A percentile compares a stretch with the other conserved stretches of the same genome.
These are phyloP conservation scores for Pygocentrus nattereri DNA, from an alignment of 2,797 vertebrate species.

Conservation along the genomic window DNA sequence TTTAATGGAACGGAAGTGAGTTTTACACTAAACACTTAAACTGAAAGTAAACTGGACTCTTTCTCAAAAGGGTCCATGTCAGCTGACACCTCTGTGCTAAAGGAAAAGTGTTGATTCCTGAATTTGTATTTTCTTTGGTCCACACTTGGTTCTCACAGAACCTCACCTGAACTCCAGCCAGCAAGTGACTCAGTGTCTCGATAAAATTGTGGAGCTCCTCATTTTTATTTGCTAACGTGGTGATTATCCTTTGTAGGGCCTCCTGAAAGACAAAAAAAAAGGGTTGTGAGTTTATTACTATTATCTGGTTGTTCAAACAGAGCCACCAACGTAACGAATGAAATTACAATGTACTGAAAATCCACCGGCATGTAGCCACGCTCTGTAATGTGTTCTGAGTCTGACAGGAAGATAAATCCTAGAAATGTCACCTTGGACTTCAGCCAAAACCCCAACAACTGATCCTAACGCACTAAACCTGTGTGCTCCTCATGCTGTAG, in stretches of 20 bases:
- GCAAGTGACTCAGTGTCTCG: constrained; percentile 83
- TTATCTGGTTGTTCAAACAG: not conserved
- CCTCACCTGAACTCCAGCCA: constrained; percentile 88
- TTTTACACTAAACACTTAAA: too few relatives aligned
- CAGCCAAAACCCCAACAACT: not conserved
- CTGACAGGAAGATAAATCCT: not conserved
- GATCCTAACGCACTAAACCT: not conserved
- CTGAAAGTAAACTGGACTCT: too few relatives aligned
- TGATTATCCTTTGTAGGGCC: constrained; percentile 91
- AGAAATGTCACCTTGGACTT: not conserved
- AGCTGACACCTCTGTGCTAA: not conserved
- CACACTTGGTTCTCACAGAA: not conserved
- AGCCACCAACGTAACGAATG: not conserved
- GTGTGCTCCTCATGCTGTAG: too few relatives aligned
- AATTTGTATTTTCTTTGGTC: constrained; percentile 4
- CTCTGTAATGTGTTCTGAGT: too few relatives aligned
- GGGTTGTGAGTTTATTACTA: not conserved
- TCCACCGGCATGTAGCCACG: not conserved
- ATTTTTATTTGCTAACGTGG: constrained; percentile 91
- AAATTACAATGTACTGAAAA: not conserved
- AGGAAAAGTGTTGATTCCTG: not conserved
- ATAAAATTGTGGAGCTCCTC: constrained; percentile 93
- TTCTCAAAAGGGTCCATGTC: not conserved
- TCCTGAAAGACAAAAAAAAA: constrained; percentile 76
- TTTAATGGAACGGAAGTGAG: too few relatives aligned